These are phyloP conservation scores for Propithecus perrieri DNA, from an alignment of 2,797 vertebrate species.

Conservation along the genomic window DNA sequence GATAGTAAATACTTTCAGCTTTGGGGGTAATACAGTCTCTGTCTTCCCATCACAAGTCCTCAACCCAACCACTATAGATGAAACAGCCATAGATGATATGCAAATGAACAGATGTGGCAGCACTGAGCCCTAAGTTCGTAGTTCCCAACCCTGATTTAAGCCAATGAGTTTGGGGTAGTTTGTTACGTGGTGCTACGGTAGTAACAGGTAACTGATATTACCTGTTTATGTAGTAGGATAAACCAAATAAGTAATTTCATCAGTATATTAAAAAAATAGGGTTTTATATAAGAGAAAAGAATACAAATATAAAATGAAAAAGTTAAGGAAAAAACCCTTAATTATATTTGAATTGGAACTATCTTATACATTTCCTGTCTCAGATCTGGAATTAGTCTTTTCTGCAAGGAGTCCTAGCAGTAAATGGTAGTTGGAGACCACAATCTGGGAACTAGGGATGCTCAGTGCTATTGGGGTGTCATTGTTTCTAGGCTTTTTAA, in stretches of 20 bases:
- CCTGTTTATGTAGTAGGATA: not conserved
- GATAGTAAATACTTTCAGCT: not conserved
- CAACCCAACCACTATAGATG: fast-evolving
- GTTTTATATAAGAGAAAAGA: not conserved
- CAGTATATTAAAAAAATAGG: not conserved
- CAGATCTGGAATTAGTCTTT: not conserved
- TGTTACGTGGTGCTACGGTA: not conserved
- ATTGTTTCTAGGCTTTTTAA: not conserved
- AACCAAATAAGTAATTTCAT: not conserved
- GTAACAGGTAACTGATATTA: not conserved
- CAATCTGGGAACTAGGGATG: no score
- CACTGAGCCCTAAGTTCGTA: not conserved
- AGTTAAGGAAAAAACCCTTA: not conserved
- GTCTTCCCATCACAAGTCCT: not conserved
- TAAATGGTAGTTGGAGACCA: not conserved
- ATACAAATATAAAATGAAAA: not conserved
- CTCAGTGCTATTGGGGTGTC: fast-evolving
- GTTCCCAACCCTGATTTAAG: not conserved
- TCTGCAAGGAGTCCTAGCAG: not conserved
- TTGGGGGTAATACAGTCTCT: fast-evolving
- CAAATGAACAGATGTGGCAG: fast-evolving
- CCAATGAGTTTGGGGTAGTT: not conserved
- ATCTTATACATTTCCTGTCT: not conserved
- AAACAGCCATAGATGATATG: fast-evolving
- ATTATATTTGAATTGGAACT: not conserved